phyloP scores from a whole-genome alignment of 2,113 vertebrate genomes.

The Tursiops truncatus region DNA sequence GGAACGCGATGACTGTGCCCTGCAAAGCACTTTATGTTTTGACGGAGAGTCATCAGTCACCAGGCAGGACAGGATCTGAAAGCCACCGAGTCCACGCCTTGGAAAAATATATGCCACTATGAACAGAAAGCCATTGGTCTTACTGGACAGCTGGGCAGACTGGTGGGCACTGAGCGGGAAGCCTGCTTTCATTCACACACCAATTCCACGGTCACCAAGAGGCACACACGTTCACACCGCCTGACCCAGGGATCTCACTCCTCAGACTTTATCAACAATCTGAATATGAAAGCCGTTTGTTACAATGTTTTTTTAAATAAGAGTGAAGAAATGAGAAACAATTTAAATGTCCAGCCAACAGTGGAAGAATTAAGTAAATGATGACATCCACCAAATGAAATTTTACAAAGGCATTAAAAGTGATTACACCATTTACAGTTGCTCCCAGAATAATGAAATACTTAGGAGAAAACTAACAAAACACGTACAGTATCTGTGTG shows the following conservation, averaged over 20 bases:
- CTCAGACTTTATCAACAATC: neutral
- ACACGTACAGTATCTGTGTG: rapidly evolving
- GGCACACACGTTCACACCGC: rapidly evolving
- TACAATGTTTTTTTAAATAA: neutral
- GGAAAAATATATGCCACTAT: neutral
- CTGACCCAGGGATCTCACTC: neutral
- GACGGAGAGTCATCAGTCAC: neutral
- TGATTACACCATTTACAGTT: too few relatives aligned
- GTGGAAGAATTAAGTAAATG: neutral
- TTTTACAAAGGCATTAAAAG: too few relatives aligned
- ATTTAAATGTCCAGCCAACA: neutral
- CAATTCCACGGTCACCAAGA: too few relatives aligned
- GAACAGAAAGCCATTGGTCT: neutral
- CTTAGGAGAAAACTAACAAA: neutral
- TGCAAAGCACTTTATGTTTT: neutral
- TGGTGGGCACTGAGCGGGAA: rapidly evolving
- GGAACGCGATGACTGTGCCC: neutral
- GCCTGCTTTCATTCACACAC: rapidly evolving
- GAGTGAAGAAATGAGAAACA: neutral
- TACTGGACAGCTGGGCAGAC: too few relatives aligned
- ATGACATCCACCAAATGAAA: rapidly evolving
- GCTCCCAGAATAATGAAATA: neutral
- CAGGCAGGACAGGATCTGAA: too few relatives aligned
- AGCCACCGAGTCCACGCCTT: neutral
- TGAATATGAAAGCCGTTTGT: neutral